Evolutionary conservation across 2,113 vertebrate species (phyloP).

Genomic region (Sander vitreus): DNA sequence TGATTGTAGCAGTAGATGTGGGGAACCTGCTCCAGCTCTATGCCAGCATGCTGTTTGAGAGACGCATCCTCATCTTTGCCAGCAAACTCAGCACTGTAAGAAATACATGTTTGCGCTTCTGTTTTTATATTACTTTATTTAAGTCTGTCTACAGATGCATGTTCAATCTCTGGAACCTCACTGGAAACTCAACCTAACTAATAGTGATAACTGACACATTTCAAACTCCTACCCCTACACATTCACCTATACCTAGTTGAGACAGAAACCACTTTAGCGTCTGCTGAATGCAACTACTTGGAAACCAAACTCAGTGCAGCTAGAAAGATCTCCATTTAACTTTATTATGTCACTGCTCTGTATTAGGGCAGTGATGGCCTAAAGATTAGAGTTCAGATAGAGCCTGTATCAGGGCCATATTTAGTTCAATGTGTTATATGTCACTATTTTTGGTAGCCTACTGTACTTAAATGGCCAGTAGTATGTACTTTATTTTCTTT

Average conservation of each 20-base stretch:
- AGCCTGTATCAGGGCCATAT: too few relatives aligned
- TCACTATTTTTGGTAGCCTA: too few relatives aligned
- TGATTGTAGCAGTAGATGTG: conserved; percentile 90
- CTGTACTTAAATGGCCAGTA: too few relatives aligned
- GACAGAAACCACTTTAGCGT: neutral
- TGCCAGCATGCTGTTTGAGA: conserved; percentile 91
- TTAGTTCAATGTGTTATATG: too few relatives aligned
- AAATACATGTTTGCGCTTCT: neutral
- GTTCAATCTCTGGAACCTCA: neutral
- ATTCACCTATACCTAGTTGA: neutral
- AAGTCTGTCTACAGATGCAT: neutral
- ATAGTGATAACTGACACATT: neutral
- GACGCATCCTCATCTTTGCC: conserved; percentile 88
- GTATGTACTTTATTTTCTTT: too few relatives aligned
- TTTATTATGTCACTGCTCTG: too few relatives aligned
- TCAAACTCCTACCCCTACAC: neutral
- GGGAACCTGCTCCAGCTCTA: conserved; percentile 90
- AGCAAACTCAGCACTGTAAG: conserved; percentile 94
- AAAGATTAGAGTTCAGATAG: too few relatives aligned
- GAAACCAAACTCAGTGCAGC: neutral
- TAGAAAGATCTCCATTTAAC: neutral
- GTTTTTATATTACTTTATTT: neutral
- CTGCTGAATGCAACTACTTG: neutral
- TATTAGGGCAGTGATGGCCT: too few relatives aligned
- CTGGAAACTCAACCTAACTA: neutral